A percentile compares a stretch with the other conserved stretches of the same genome.
Evolutionary conservation across 2,113 vertebrate genomes (phyloP).

Genomic region (Oryzias celebensis): DNA sequence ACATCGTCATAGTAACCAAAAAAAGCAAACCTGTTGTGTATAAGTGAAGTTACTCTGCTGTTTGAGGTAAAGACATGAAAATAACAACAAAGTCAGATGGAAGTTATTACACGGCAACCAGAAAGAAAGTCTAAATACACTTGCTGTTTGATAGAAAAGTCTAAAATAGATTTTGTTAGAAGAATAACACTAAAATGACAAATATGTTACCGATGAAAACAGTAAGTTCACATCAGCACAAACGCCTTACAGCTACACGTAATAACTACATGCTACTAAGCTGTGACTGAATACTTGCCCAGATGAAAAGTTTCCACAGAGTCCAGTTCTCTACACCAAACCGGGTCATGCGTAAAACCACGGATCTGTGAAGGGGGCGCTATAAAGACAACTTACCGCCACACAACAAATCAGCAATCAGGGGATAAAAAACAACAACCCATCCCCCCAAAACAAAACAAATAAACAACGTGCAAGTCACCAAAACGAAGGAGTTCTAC

Average conservation of each 20-base stretch:
- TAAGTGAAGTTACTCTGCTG: too few relatives aligned
- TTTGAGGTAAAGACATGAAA: neutral
- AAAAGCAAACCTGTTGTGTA: too few relatives aligned
- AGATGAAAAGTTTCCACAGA: slow-evolving; percentile 62
- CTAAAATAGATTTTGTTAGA: neutral
- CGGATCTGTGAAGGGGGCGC: slow-evolving; percentile 51
- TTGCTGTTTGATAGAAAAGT: slow-evolving; percentile 5
- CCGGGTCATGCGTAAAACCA: slow-evolving; percentile 62
- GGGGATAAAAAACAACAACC: slow-evolving; percentile 10
- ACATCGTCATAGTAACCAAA: too few relatives aligned
- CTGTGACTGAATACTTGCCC: slow-evolving; percentile 71
- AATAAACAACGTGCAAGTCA: neutral
- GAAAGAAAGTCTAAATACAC: slow-evolving; percentile 1
- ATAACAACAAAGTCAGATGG: slow-evolving; percentile 2
- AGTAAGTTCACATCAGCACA: neutral
- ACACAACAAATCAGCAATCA: slow-evolving; percentile 13
- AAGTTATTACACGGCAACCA: slow-evolving; percentile 4
- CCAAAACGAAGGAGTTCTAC: slow-evolving; percentile 31
- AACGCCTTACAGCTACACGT: slow-evolving; percentile 35
- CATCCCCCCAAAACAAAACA: slow-evolving; percentile 10
- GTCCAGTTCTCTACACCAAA: slow-evolving; percentile 62
- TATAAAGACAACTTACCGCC: slow-evolving; percentile 52
- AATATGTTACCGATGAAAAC: neutral
- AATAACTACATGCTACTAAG: slow-evolving; percentile 41
- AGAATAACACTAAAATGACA: too few relatives aligned